Conservation (phyloP, 2,888 invertebrate genomes). For the Heliconius ismenius region DNA sequence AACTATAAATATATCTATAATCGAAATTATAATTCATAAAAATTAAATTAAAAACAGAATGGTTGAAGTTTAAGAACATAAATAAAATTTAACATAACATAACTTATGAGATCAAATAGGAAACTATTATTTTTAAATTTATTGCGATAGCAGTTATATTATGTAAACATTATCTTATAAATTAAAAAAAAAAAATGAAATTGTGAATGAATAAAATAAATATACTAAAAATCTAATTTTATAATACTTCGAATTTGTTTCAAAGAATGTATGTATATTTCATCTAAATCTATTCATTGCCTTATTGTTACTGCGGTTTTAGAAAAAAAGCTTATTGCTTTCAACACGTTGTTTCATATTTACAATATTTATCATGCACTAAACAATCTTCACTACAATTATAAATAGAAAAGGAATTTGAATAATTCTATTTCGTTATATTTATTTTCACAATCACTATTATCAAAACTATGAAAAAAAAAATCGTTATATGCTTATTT, state of each 20-base stretch:
- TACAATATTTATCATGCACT: constrained; percentile 27
- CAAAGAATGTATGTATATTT: neutral
- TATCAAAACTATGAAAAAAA: neutral
- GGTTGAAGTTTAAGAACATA: neutral
- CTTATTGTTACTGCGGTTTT: constrained; percentile 15
- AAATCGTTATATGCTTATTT: neutral
- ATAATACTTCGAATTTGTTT: neutral
- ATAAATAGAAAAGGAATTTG: neutral
- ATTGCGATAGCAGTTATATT: neutral
- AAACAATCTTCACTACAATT: constrained; percentile 1
- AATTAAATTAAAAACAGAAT: neutral
- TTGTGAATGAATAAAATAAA: neutral
- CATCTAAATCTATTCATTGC: neutral
- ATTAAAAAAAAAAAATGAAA: too few relatives aligned
- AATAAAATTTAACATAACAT: neutral
- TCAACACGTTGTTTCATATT: constrained; percentile 62
- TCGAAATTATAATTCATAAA: neutral
- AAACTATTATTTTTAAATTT: neutral
- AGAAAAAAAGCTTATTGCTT: constrained; percentile 67
- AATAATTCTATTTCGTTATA: neutral
- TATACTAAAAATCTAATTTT: neutral
- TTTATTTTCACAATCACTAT: neutral
- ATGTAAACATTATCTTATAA: neutral
- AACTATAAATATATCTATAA: neutral
- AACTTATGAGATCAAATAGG: neutral